Base-by-base conservation (phyloP, 2,888 invertebrate genomes). In the Macrostomum cliftonense region DNA sequence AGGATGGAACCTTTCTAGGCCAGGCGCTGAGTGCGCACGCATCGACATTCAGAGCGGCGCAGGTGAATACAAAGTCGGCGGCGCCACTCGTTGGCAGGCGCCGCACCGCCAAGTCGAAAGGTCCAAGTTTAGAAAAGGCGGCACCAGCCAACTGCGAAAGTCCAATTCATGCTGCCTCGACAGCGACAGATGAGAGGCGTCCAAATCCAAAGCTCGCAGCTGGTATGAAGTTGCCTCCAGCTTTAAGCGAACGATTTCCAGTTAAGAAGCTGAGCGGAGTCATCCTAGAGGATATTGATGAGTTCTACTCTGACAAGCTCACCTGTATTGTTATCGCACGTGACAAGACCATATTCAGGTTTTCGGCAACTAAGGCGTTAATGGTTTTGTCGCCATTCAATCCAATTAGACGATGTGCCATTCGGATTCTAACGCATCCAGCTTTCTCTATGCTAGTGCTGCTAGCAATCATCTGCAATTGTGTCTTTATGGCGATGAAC, bases 321-420 rank as follows among this genome's bases (percentile, higher is more conserved):
- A 89, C 89, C 73, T 93, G 93, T 78, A 84, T 89, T 79, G 93
- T 95, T 68, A 78, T 95, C 77, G 91, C 88, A 77, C 87, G 81
- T 79, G 91, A 91, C 77, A 88, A 84, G 79, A 87, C 88, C 77
- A 89, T 95, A 78, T 93, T 86, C 79, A 81, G 93, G 76, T 95
- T 95, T 79, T 88, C 87, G 76, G 88, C 91, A 72, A 83, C 85
- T 67, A 80, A 89, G 74, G 88, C 89, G 73, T 76, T 91, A 74
- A 93, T 83, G 81, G 77, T 88, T 72, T 78, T 95, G 74, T 82
- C 84, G 75, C 93, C 93, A 61, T 93, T 91, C 77, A 91, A 89
- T 77, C 88, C 89, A 62, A 82, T 93, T 74, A 82, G 93, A 77
- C 82, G 88, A 76, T 84, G 86, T 75, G 91, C 91, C 73, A 86